Percentiles rank a stretch among this genome's conserved stretches.
These are phyloP conservation scores for Hydrolagus affinis DNA, from an alignment of 2,113 vertebrate genomes.

Conservation along the genomic window DNA sequence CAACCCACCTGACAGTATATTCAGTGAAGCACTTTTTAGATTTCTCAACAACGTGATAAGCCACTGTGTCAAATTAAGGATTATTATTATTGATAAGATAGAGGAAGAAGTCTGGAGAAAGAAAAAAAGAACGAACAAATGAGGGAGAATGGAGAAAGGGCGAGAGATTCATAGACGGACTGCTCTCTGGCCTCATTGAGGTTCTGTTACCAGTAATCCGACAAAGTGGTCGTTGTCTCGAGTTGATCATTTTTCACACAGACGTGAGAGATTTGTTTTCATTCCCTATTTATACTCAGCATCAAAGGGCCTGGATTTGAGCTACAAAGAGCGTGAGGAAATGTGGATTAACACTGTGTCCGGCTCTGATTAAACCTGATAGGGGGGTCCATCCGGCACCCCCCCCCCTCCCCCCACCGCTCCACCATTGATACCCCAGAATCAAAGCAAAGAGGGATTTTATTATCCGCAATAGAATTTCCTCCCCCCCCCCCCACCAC, in stretches of 20 bases:
- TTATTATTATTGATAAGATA: too few species aligned
- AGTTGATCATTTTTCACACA: constrained; percentile 12
- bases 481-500: too few species aligned
- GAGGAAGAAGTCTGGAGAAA: background rate
- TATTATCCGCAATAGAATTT: background rate
- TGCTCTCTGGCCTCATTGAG: background rate
- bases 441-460: background rate
- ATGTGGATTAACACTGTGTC: constrained; percentile 4
- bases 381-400: too few species aligned
- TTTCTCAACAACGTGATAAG: too few species aligned
- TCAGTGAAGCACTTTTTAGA: too few species aligned
- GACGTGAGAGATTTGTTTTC: constrained; percentile 21
- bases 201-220: background rate
- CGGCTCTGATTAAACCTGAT: constrained; percentile 17
- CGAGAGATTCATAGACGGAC: constrained; percentile 3
- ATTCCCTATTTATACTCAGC: constrained; percentile 22
- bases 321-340: background rate
- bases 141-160: background rate
- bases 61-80: too few species aligned
- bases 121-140: background rate
- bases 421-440: background rate
- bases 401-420: background rate
- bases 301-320: constrained; percentile 28
- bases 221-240: constrained; percentile 1
- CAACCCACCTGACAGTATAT: too few species aligned